phyloP scores from a whole-genome alignment of 2,888 invertebrate species.

The Alviniconcha strummeri region DNA sequence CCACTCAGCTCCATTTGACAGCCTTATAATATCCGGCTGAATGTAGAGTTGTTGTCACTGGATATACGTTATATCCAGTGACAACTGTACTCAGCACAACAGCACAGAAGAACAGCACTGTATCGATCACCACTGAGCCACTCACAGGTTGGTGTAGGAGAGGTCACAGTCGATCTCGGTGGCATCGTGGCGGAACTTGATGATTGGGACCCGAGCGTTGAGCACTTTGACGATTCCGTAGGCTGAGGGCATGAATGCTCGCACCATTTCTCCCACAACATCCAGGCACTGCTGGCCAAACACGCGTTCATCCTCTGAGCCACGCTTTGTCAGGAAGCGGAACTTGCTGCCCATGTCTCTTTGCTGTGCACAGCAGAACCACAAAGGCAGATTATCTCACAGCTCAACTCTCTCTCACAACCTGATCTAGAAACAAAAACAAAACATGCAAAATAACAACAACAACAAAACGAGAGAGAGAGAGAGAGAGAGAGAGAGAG shows the following conservation, averaged over 20 bases:
- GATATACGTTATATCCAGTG: too few relatives aligned
- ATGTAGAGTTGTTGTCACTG: too few relatives aligned
- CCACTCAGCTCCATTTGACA: too few relatives aligned
- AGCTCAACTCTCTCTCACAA: too few relatives aligned
- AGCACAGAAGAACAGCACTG: too few relatives aligned
- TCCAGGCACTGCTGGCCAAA: conserved; percentile 85
- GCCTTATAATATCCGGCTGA: too few relatives aligned
- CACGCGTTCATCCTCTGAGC: conserved; percentile 77
- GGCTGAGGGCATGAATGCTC: conserved; percentile 84
- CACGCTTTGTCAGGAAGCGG: conserved; percentile 80
- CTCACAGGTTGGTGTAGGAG: conserved; percentile 87
- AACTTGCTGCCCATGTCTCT: conserved; percentile 19
- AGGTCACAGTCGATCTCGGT: conserved; percentile 89
- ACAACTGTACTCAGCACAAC: too few relatives aligned
- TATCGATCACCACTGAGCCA: conserved; percentile 45
- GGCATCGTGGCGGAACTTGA: conserved; percentile 87
- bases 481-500: too few relatives aligned
- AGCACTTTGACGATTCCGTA: conserved; percentile 80
- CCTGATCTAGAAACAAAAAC: too few relatives aligned
- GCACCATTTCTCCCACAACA: conserved; percentile 82
- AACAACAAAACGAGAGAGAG: too few relatives aligned
- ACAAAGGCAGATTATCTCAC: too few relatives aligned
- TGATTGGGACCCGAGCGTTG: conserved; percentile 91
- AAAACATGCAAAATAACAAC: too few relatives aligned
- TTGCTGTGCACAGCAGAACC: neutral